These are phyloP conservation scores for Craterocephalus amniculus DNA, from an alignment of 2,797 vertebrate species.

Conservation along the genomic window DNA sequence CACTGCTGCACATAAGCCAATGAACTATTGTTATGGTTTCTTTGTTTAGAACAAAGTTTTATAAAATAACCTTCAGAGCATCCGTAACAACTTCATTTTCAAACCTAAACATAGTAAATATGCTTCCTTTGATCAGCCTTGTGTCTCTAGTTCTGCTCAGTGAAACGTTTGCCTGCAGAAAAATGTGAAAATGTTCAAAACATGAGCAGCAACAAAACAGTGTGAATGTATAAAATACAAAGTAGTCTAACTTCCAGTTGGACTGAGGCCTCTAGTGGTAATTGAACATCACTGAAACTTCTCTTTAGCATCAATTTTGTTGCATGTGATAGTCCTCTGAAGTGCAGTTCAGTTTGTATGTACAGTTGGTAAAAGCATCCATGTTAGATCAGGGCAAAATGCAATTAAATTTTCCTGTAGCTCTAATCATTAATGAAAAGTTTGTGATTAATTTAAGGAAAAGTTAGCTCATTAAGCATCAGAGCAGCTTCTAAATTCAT, in stretches of 20 bases:
- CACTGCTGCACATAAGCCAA: constrained; percentile 32
- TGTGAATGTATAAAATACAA: constrained; percentile 39
- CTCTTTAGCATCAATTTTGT: constrained; percentile 2
- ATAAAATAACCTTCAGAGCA: constrained; percentile 75
- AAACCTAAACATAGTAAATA: constrained; percentile 83
- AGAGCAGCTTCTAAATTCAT: constrained; percentile 33
- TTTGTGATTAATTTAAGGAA: constrained; percentile 15
- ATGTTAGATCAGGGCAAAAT: constrained; percentile 5
- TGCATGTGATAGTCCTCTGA: neutral
- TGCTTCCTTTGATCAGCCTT: constrained; percentile 78
- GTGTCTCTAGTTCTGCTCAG: constrained; percentile 69
- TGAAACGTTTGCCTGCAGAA: constrained; percentile 65
- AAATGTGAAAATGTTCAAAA: constrained; percentile 50
- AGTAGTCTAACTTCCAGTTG: constrained; percentile 38
- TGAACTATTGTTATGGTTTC: constrained; percentile 70
- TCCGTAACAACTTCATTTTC: constrained; percentile 75
- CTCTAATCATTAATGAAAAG: constrained; percentile 4
- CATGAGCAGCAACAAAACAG: constrained; percentile 51
- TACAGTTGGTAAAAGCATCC: neutral
- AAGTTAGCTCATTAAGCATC: constrained; percentile 29
- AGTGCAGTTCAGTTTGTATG: neutral
- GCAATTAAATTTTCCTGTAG: neutral
- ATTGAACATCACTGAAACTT: constrained; percentile 34
- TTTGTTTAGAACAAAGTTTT: constrained; percentile 77
- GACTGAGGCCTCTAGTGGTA: constrained; percentile 66